Evolutionary conservation across 2,113 vertebrate genomes (phyloP).

Genomic region (Limnothrissa miodon): DNA sequence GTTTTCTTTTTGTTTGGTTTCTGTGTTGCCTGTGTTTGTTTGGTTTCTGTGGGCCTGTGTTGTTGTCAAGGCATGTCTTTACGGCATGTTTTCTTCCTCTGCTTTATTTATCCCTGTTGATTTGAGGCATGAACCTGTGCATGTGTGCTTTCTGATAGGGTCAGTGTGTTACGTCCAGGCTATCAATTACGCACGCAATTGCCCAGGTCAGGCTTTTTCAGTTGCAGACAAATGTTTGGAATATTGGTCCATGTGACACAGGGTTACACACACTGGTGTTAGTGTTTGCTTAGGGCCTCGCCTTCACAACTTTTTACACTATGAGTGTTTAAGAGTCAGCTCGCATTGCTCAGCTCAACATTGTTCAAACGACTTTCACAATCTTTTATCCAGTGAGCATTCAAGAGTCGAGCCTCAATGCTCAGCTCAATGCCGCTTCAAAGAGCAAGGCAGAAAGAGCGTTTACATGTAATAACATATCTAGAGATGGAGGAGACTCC

Average conservation of each 20-base stretch:
- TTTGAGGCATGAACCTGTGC: background rate
- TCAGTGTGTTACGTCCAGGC: background rate
- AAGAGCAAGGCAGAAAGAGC: constrained; percentile 9
- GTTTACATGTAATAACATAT: too few species aligned
- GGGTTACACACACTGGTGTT: background rate
- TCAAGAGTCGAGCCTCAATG: background rate
- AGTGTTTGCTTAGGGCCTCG: background rate
- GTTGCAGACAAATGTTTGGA: background rate
- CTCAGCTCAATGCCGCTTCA: background rate
- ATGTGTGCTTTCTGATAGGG: background rate
- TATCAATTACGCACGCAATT: too few species aligned
- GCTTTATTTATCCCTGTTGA: background rate
- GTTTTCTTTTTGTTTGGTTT: background rate
- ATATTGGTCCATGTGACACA: background rate
- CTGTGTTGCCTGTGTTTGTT: too few species aligned
- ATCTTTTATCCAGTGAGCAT: background rate
- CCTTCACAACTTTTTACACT: background rate
- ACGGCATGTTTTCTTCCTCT: too few species aligned
- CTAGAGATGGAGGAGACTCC: too few species aligned
- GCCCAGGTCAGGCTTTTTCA: background rate
- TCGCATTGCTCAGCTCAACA: background rate
- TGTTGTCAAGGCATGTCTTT: background rate
- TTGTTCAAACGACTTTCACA: too few species aligned
- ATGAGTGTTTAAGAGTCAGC: background rate
- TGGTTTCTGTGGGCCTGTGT: background rate